These are phyloP conservation scores for Clarias batrachus DNA, from an alignment of 2,113 vertebrate genomes.

Conservation along the genomic window DNA sequence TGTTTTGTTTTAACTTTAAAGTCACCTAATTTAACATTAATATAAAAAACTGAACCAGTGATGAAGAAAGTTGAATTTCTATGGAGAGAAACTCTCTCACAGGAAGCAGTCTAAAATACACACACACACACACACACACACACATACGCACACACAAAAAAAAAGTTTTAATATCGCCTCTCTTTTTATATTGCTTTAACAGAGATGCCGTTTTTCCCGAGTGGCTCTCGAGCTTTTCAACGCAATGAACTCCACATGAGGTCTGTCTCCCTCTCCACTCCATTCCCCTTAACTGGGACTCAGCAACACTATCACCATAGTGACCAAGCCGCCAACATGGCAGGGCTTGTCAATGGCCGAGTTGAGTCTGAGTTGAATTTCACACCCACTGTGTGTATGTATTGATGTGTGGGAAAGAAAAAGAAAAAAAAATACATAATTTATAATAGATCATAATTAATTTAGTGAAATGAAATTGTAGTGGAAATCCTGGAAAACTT, in stretches of 20 bases:
- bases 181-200: constrained; percentile 8
- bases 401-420: constrained; percentile 2
- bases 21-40: not conserved
- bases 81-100: not conserved
- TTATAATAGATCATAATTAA: not conserved
- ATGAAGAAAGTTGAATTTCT: not conserved
- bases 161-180: not conserved
- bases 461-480: not conserved
- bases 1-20: not conserved
- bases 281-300: constrained; percentile 13
- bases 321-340: constrained; percentile 31
- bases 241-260: constrained; percentile 39
- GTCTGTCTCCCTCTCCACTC: constrained; percentile 13
- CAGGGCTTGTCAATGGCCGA: constrained; percentile 18
- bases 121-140: no score
- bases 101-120: not conserved
- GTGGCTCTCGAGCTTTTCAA: constrained; percentile 21
- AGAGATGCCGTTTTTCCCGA: constrained; percentile 4
- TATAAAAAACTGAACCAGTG: not conserved
- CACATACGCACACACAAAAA: not conserved
- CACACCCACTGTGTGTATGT: not conserved
- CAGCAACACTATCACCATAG: constrained; percentile 32
- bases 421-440: not conserved
- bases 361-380: not conserved
- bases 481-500: no score